Evolutionary conservation across 2,888 invertebrate species (phyloP), one percentile per base, ranked within the genome.

Genomic region (Abrostola tripartita): DNA sequence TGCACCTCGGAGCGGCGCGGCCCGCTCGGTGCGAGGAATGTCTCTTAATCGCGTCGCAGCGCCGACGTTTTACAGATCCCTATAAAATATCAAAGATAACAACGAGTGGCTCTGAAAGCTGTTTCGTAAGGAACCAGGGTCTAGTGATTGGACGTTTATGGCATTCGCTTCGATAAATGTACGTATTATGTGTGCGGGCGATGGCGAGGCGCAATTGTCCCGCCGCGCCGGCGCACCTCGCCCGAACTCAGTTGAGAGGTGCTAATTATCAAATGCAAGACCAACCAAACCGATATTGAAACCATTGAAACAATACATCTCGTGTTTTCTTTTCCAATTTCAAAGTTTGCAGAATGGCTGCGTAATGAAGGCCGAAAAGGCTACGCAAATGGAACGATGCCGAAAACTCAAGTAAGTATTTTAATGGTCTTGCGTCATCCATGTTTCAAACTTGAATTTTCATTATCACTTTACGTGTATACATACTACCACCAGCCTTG

Each of bases 11-110:
- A 73, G 71, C 61, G 65, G 75, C 74, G 76, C 78, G 79, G 81
- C 78, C 84, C 84, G 79, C 86, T 84, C 79, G 80, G 83, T 77
- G 61, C 67, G 81, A 86, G 92, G 94, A 94, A 93, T 94, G 93
- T 92, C 90, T 86, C 90, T 89, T 90, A 89, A 91, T 91, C 90
- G 89, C 90, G 89, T 88, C 88, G 90, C 90, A 91, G 90, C 84
- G 92, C 91, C 92, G 92, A 87, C 92, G 89, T 92, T 94, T 94
- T 94, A 94, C 93, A 88, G 94, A 89, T 92, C 90, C 88, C 93
- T 93, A 94, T 94, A 94, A 94, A 94, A 93, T 93, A 91, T 92
- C 90, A 90, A 90, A 93, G 94, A 94, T 94, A 94, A 94, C 92
- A 93, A 92, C 92, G 90, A 90, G 86, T 89, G 88, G 87, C 88